Conservation (phyloP, 2,888 invertebrate species). For the Halocaridina rubra region DNA sequence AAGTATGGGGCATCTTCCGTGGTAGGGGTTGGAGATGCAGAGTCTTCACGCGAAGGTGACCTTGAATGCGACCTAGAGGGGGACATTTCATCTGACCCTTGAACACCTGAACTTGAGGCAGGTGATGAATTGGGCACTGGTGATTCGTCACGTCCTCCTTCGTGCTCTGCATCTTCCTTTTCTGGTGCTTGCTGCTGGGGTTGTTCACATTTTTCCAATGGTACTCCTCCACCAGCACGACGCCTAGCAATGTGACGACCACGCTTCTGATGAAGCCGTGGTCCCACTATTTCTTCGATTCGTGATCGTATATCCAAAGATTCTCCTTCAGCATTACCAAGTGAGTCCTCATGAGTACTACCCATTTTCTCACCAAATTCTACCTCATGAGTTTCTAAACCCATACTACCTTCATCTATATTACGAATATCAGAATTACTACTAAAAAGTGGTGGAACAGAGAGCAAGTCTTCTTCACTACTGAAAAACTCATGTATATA, state of each 20-base stretch:
- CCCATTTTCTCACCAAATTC: neutral
- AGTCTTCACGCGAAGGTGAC: constrained; percentile 34
- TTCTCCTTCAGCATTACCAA: neutral
- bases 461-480: constrained; percentile 19
- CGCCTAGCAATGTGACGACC: neutral
- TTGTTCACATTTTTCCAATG: too few species aligned
- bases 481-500: neutral
- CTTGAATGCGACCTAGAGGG: constrained; percentile 39
- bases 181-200: too few species aligned
- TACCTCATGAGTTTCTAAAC: neutral
- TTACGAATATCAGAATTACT: neutral
- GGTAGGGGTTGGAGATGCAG: constrained; percentile 1
- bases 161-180: neutral
- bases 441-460: constrained; percentile 28
- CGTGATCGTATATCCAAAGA: constrained; percentile 33
- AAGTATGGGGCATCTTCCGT: constrained; percentile 68
- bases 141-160: constrained; percentile 21
- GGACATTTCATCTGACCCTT: constrained; percentile 54
- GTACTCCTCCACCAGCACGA: neutral
- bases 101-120: constrained; percentile 48
- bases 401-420: constrained; percentile 3
- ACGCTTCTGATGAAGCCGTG: constrained; percentile 38
- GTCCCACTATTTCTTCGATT: constrained; percentile 48
- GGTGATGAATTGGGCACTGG: constrained; percentile 51
- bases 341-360: neutral